Percentiles rank a stretch among this genome's conserved stretches.
Evolutionary conservation across 2,888 invertebrate species (phyloP).

Genomic region (Tenodera sinensis): DNA sequence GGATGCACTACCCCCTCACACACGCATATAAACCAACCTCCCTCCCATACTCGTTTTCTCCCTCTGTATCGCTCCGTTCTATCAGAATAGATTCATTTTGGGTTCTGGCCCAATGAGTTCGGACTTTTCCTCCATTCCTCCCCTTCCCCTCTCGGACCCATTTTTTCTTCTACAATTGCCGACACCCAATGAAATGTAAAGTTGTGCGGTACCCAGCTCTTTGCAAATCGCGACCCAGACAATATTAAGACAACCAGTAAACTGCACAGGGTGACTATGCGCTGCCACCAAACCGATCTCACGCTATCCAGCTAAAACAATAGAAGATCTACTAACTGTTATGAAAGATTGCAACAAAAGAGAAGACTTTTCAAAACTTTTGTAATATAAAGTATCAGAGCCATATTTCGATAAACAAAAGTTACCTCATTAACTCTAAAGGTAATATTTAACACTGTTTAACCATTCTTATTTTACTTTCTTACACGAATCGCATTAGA

Average conservation of each 20-base stretch:
- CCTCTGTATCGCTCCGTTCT: background rate
- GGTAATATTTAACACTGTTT: too few relatives aligned
- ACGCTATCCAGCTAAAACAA: too few relatives aligned
- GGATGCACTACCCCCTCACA: background rate
- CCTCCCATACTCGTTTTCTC: background rate
- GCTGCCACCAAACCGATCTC: too few relatives aligned
- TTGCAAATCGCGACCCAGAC: background rate
- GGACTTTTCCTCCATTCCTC: background rate
- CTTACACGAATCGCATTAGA: too few relatives aligned
- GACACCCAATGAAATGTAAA: background rate
- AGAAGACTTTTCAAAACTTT: too few relatives aligned
- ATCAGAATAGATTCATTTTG: constrained; percentile 11
- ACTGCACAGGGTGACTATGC: too few relatives aligned
- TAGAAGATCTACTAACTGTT: too few relatives aligned
- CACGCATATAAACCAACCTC: background rate
- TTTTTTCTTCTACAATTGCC: constrained; percentile 1
- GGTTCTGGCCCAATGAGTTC: constrained; percentile 16
- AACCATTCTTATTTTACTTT: too few relatives aligned
- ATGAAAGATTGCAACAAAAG: too few relatives aligned
- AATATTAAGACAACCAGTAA: background rate
- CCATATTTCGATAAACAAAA: too few relatives aligned
- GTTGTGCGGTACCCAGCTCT: background rate
- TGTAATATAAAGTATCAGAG: too few relatives aligned
- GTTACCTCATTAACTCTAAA: too few relatives aligned
- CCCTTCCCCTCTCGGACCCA: background rate